These are phyloP conservation scores for Alligator sinensis DNA, from an alignment of 2,113 vertebrate species.

Conservation along the genomic window DNA sequence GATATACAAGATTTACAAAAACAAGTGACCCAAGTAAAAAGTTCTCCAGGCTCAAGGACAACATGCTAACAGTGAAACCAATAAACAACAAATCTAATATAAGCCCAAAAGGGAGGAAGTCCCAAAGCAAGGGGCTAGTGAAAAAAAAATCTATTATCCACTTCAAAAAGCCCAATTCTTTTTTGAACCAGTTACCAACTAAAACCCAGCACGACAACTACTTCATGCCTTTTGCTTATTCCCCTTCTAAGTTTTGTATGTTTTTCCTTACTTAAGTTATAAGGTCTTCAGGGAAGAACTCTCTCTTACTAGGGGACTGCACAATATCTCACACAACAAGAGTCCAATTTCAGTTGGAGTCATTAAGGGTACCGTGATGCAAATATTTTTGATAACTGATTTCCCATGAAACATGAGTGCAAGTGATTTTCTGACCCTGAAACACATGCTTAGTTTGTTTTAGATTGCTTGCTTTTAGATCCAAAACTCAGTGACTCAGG, in stretches of 20 bases:
- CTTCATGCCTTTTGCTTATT: rapidly evolving
- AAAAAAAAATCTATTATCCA: background rate
- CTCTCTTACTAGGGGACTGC: rapidly evolving
- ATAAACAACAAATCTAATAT: background rate
- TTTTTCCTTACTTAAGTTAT: rapidly evolving
- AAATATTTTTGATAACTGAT: rapidly evolving
- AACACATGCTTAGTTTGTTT: rapidly evolving
- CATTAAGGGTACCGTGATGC: too few relatives aligned
- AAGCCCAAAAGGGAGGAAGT: too few relatives aligned
- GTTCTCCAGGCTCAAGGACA: background rate
- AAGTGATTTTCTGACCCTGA: rapidly evolving
- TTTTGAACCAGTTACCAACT: background rate
- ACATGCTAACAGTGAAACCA: background rate
- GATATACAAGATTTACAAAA: background rate
- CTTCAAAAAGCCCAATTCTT: background rate
- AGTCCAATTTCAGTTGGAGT: rapidly evolving
- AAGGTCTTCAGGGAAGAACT: background rate
- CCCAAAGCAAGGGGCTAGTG: background rate
- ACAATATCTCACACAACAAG: rapidly evolving
- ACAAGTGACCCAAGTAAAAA: background rate
- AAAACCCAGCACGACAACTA: background rate
- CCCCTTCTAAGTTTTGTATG: background rate
- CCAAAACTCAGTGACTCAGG: background rate
- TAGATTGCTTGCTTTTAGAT: too few relatives aligned
- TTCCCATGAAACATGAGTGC: rapidly evolving